Evolutionary conservation across 2,113 vertebrate genomes (phyloP), one percentile per base, ranked within the genome.

Genomic region (Pedetes capensis): DNA sequence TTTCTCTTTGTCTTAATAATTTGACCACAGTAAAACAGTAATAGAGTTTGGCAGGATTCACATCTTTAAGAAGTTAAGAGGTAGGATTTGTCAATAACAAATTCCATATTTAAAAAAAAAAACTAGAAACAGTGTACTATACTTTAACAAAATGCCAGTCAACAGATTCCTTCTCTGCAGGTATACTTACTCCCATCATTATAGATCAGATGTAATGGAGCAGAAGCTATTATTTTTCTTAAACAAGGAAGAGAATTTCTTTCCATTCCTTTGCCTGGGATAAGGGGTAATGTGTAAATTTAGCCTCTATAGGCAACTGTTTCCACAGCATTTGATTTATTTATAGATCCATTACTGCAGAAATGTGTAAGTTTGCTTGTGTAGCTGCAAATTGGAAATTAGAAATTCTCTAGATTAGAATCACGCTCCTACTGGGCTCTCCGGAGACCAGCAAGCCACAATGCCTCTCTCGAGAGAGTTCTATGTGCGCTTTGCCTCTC

Each of bases 191-290:
- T 97, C 74, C 97, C 97, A 63, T 98, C 97, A 98, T 98, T 98
- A 98, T 92, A 97, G 97, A 98, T 98, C 96, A 98, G 98, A 96
- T 98, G 98, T 98, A 98, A 98, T 98, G 98, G 98, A 98, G 98
- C 98, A 98, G 98, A 98, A 98, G 97, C 97, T 98, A 96, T 98
- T 98, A 97, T 97, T 98, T 98, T 98, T 97, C 97, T 98, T 98
- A 98, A 98, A 98, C 97, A 97, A 97, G 96, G 93, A 97, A 98
- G 94, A 97, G 75, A 85, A 47, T 98, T 98, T 98, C 96, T 98
- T 97, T 84, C 92, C 82, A 18, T 95, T 94, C 91, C 94, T 96
- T 94, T 95, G 89, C 83, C 78, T 93, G 71, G 96, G 83, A 32
- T 95, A 97, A 98, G 92, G 37, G 68, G 63, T 93, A 94, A 97